Conservation (phyloP, 1,140 invertebrate genomes). For the Glomeris maerens region DNA sequence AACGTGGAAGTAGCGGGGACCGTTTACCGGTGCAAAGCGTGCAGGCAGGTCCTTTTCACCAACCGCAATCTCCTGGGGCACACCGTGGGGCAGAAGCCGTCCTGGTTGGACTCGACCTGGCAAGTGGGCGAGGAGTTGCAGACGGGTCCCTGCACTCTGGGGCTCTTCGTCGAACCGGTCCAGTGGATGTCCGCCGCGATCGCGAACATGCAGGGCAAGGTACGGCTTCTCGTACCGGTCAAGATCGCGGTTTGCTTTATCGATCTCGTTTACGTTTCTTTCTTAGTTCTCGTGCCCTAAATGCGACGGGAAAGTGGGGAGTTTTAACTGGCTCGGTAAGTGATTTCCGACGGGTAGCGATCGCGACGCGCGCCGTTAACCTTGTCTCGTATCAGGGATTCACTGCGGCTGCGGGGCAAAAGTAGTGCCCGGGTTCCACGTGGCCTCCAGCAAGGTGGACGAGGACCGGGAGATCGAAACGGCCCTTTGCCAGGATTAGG, state of each 20-base stretch:
- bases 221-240: background rate
- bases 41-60: background rate
- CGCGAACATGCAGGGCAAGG: background rate
- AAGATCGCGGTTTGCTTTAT: background rate
- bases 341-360: background rate
- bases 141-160: background rate
- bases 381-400: constrained; percentile 39
- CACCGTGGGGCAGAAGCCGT: background rate
- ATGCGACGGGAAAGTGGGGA: background rate
- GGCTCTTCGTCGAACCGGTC: background rate
- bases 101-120: constrained; percentile 1
- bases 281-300: background rate
- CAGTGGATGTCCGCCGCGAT: background rate
- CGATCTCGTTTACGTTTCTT: background rate
- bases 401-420: constrained; percentile 69
- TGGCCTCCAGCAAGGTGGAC: constrained; percentile 71
- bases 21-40: background rate
- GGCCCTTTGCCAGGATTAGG: too few species aligned
- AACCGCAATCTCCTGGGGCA: background rate
- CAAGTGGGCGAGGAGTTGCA: background rate
- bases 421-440: constrained; percentile 68
- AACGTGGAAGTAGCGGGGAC: background rate
- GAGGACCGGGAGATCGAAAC: background rate
- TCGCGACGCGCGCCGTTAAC: background rate
- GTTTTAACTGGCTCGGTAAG: constrained; percentile 2